These are phyloP conservation scores for Nudaria mundana DNA, from an alignment of 2,888 invertebrate species.

Conservation along the genomic window DNA sequence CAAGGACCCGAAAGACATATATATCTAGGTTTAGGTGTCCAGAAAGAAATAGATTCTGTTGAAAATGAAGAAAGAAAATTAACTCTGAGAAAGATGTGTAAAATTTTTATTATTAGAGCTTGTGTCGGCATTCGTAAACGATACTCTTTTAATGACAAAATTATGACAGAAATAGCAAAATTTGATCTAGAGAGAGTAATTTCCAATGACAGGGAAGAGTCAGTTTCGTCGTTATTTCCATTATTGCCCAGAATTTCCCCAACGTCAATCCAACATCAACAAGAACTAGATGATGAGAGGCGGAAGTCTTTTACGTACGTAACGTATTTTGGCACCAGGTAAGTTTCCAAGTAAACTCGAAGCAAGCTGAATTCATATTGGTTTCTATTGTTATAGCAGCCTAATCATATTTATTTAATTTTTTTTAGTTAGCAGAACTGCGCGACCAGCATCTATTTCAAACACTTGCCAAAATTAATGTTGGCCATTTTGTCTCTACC, in stretches of 20 bases:
- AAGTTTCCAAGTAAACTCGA: constrained; percentile 1
- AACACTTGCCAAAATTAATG: constrained; percentile 9
- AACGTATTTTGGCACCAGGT: constrained; percentile 10
- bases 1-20: not conserved
- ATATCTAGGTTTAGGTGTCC: not conserved
- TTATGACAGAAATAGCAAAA: not conserved
- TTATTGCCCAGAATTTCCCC: no score
- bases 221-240: no score
- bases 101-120: not conserved
- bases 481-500: constrained; percentile 7
- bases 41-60: no score
- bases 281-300: not conserved
- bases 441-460: constrained; percentile 1
- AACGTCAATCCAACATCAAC: no score
- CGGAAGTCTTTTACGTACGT: not conserved
- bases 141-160: no score
- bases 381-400: not conserved
- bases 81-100: not conserved
- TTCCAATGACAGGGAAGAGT: not conserved
- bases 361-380: constrained; percentile 4
- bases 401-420: constrained; percentile 1
- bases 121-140: no score
- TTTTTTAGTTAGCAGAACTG: constrained; percentile 3
- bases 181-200: not conserved
- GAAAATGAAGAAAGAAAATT: no score